Evolutionary conservation across 2,797 vertebrate genomes (phyloP), one percentile per base, ranked within the genome.

Genomic region (Threskiornis aethiopicus): DNA sequence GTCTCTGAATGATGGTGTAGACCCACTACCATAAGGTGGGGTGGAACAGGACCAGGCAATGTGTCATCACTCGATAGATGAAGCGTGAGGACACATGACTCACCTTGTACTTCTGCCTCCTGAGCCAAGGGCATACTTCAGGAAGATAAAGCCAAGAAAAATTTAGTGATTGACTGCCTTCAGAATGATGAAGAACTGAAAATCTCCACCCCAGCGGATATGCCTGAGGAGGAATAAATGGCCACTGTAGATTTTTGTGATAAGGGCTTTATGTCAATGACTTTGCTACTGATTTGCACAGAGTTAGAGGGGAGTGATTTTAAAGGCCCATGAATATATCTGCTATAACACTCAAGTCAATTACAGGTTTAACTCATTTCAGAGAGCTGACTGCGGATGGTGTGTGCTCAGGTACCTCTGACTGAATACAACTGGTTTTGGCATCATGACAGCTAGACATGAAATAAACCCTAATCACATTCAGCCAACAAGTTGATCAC

Each of bases 281-380:
- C 37, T 93, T 77, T 54, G 49, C 16, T 69, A 24, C 24, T 75
- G 57, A 52, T 86, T 93, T 84, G 33, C 57, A 57, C 39, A 28
- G 67, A 73, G n/a, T 49, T 77, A 39, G 61, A 62, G 71, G 8
- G 20, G 13, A 67, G 51, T 64, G n/a, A 75, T 88, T 94, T 92
- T 58, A 92, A 89, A 93, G 82, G 33, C 6, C 47, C 24, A 20
- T 84, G 26, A 19, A 52, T 59, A 17, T 55, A 73, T 66, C 73
- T 84, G 6, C 58, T 92, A 0, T 77, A 90, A 44, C 42, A 89
- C 25, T 10, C 16, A 65, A 58, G 49, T 88, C 83, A 93, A n/a
- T 87, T 93, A 79, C 70, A 72, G 29, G 24, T 90, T 69, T 75
- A 93, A 78, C 29, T 87, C 11, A 47, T 78, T 92, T 92, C 59